These are phyloP conservation scores for Agonopterix subpropinquella DNA, from an alignment of 2,888 invertebrate genomes.

Conservation along the genomic window DNA sequence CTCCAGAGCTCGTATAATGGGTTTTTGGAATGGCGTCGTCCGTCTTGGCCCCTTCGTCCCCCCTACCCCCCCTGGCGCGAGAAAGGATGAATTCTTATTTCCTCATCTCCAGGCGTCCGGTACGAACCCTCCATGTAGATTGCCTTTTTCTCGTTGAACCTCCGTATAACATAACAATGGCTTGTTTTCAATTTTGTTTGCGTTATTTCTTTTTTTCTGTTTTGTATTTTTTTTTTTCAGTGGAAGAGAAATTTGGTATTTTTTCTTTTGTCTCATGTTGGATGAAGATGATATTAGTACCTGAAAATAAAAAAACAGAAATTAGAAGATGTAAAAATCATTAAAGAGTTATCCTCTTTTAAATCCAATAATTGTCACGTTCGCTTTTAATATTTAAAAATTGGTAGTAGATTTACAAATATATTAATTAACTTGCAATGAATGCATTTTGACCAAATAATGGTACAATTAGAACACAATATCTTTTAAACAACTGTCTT, in stretches of 20 bases:
- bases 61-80: conserved; percentile 42
- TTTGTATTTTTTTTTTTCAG: conserved; percentile 1
- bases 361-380: too few species aligned
- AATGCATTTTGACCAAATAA: too few species aligned
- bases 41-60: conserved; percentile 74
- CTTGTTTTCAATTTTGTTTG: conserved; percentile 72
- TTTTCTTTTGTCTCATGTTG: not conserved
- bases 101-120: conserved; percentile 73
- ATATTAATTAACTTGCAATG: too few species aligned
- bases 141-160: conserved; percentile 69
- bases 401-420: too few species aligned
- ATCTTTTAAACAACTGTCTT: too few species aligned
- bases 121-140: conserved; percentile 71
- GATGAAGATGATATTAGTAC: too few species aligned
- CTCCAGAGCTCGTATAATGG: conserved; percentile 81
- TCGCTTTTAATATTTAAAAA: too few species aligned
- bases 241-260: not conserved
- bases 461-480: too few species aligned
- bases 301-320: too few species aligned
- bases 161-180: conserved; percentile 73
- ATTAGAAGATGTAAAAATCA: too few species aligned
- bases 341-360: too few species aligned
- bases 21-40: conserved; percentile 83
- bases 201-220: conserved; percentile 42
- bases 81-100: conserved; percentile 77